Evolutionary conservation across 1,140 invertebrate species (phyloP), one percentile per base, ranked within the genome.

Genomic region (Pentalonia nigronervosa): DNA sequence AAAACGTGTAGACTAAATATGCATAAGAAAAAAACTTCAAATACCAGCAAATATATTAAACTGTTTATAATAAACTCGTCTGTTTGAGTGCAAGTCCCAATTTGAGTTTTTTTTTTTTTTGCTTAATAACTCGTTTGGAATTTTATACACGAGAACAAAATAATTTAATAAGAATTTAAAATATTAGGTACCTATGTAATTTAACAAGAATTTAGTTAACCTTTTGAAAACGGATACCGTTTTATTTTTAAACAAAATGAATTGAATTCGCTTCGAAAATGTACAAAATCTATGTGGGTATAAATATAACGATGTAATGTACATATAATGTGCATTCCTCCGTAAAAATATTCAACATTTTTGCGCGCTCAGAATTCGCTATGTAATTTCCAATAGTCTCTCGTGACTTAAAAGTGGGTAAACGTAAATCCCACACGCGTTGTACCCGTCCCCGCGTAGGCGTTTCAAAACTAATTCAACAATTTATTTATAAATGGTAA

Each of bases 301-400:
- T 76, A 76, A 76, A n/a, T 76, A n/a, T n/a, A n/a, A n/a, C 30
- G 60, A 76, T 76, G 60, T 76, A 76, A 76, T 76, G n/a, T 76
- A 76, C 60, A n/a, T 17, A n/a, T 17, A 76, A 76, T 76, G 60
- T n/a, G 60, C 60, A 76, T 76, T 76, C 60, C 60, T 76, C 30
- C 17, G 30, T 30, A 34, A 76, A 76, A 76, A 17, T 76, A 76
- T 76, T 76, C n/a, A n/a, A 67, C 60, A n/a, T 76, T 76, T 76
- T 76, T n/a, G 60, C n/a, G 14, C 14, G 11, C n/a, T 76, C 6
- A 76, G 60, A 76, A 76, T 76, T 76, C 17, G 30, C 30, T 76
- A n/a, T n/a, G n/a, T 34, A 76, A n/a, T 76, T 76, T 76, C 30
- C 60, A n/a, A 76, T 76, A 76, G 60, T 76, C 11, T 76, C 60